Conservation (phyloP, 2,797 vertebrate species). For the Poecilia wingei region DNA sequence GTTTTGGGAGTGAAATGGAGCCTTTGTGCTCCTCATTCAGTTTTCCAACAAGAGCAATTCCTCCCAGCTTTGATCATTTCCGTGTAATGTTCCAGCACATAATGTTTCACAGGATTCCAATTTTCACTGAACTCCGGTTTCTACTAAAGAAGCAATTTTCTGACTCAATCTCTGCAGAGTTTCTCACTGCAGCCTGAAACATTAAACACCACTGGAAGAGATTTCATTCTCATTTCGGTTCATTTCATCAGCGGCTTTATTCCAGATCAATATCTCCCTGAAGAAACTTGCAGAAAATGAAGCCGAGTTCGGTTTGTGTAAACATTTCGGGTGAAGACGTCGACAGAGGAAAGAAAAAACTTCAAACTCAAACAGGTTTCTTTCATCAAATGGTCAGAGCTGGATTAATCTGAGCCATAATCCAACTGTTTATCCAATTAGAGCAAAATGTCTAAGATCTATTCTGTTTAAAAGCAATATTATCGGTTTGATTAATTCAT, state of each 20-base stretch:
- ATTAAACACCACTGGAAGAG: not conserved
- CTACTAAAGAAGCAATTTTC: constrained; percentile 54
- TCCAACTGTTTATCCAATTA: not conserved
- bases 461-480: not conserved
- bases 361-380: not conserved
- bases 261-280: not conserved
- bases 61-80: constrained; percentile 53
- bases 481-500: not conserved
- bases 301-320: not conserved
- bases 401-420: not conserved
- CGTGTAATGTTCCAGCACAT: constrained; percentile 47
- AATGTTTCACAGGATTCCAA: constrained; percentile 44
- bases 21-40: constrained; percentile 31
- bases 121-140: constrained; percentile 55
- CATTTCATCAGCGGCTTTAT: constrained; percentile 3
- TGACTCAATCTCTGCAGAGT: constrained; percentile 46
- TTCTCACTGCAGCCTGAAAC: constrained; percentile 28
- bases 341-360: not conserved
- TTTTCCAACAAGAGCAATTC: constrained; percentile 24
- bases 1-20: constrained; percentile 32
- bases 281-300: not conserved
- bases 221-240: constrained; percentile 7
- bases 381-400: not conserved
- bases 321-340: not conserved
- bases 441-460: not conserved